Base-by-base conservation (phyloP, 2,113 vertebrate species). In the Lonchura striata region DNA sequence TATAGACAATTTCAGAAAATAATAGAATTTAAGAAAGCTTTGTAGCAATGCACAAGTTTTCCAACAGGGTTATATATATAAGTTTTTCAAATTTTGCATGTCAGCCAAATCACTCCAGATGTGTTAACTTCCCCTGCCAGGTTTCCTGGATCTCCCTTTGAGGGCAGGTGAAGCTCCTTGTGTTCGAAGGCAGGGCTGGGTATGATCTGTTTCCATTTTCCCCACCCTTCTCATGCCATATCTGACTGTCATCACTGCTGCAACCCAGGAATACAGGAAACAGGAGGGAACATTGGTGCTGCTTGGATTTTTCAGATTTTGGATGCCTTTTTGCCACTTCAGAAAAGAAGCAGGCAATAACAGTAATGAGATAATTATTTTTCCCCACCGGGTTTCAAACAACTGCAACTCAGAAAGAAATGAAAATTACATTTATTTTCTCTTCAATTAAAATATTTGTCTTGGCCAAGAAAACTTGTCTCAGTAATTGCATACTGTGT, bases 231-330 rank as follows among this genome's bases (percentile, higher is more conserved):
- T 86, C 27, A 4, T 50, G 46, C 74, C 1, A 0, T 65, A 57
- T 75, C 69, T 91, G 60, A 61, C 61, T 82, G 60, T 57, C 50
- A 80, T 82, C 66, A 54, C 46, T 2, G 3, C 39, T 85, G 89
- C 63, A 94, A 77, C 70, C 78, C 82, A 94, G 74, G 84, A 95
- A 94, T 61, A 64, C 33, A 86, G 80, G 65, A 92, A 89, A 71
- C n/a, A 53, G 4, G 18, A 82, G 20, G 33, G 50, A 92, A 63
- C 10, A 37, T 23, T 30, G 44, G 15, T 3, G 4, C 7, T 64
- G 11, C 33, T 31, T 63, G 63, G 15, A 54, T 50, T 88, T 92
- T 91, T 57, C 82, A 47, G 47, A 46, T 64, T 72, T 53, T 50
- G 11, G 87, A 69, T 47, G 23, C 2, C 3, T 44, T 85, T 85